These are phyloP conservation scores for Pocillopora meandrina DNA, from an alignment of 92 coral and sea anemone species.

Conservation along the genomic window DNA sequence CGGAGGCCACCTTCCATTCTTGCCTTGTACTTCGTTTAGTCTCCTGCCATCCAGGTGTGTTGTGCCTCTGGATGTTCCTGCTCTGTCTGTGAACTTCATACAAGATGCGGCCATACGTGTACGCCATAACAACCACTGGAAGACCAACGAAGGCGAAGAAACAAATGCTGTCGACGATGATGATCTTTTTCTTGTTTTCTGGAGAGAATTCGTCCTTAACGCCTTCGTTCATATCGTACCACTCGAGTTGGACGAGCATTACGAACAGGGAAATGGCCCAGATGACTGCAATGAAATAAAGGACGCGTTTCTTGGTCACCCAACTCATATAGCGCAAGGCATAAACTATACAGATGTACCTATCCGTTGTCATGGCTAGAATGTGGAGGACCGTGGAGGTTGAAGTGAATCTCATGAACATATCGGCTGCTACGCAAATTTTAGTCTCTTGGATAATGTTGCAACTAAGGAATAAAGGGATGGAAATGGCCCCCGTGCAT, in stretches of 20 bases:
- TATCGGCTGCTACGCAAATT: constrained; percentile 43
- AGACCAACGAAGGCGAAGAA: constrained; percentile 50
- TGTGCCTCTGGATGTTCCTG: constrained; percentile 49
- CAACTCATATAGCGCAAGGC: constrained; percentile 68
- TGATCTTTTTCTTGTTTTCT: not conserved
- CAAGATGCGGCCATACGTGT: constrained; percentile 59
- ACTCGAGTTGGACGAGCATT: constrained; percentile 64
- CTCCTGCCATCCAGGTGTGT: constrained; percentile 69
- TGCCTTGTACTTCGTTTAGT: constrained; percentile 45
- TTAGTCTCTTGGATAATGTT: constrained; percentile 39
- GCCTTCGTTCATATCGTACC: constrained; percentile 44
- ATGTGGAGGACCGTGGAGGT: constrained; percentile 74
- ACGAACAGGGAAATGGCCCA: constrained; percentile 57
- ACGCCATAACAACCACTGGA: constrained; percentile 62
- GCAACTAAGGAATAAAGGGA: constrained; percentile 64
- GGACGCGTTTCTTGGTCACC: constrained; percentile 70
- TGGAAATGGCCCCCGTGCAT: constrained; percentile 62
- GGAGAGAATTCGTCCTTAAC: constrained; percentile 22
- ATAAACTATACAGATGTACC: constrained; percentile 75
- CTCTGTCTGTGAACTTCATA: constrained; percentile 68
- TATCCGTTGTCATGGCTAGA: constrained; percentile 72
- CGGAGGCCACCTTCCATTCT: constrained; percentile 63
- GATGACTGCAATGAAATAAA: constrained; percentile 35
- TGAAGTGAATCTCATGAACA: constrained; percentile 62
- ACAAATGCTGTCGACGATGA: constrained; percentile 62